phyloP scores from a whole-genome alignment of 2,888 invertebrate species.

The Cylindroiulus punctatus region DNA sequence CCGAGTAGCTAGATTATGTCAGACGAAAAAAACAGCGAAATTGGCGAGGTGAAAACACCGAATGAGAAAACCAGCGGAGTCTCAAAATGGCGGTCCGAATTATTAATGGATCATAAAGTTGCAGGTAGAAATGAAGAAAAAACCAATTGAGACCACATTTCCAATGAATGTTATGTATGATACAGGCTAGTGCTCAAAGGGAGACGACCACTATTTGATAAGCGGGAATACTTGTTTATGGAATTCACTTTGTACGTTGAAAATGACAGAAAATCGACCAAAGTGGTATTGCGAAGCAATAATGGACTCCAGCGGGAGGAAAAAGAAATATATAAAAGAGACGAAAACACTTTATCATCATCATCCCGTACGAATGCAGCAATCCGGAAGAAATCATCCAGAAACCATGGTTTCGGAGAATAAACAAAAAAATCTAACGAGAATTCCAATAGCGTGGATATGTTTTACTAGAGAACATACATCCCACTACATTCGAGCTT shows the following conservation, averaged over 20 bases:
- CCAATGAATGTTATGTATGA: constrained; percentile 18
- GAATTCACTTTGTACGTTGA: constrained; percentile 10
- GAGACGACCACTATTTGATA: constrained; percentile 2
- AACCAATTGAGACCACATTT: not conserved
- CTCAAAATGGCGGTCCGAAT: not conserved
- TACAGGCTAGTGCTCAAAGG: constrained; percentile 10
- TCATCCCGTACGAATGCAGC: constrained; percentile 18
- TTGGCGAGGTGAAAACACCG: not conserved
- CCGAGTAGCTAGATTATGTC: not conserved
- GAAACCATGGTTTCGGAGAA: constrained; percentile 11
- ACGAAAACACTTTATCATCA: constrained; percentile 18
- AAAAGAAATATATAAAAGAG: constrained; percentile 18
- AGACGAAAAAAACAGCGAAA: not conserved
- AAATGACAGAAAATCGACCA: constrained; percentile 18
- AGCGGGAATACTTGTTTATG: constrained; percentile 11
- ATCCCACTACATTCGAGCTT: constrained; percentile 9
- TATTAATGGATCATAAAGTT: constrained; percentile 9
- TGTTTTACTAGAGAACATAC: not conserved
- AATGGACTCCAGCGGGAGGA: constrained; percentile 18
- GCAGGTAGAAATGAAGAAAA: not conserved
- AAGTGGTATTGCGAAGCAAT: constrained; percentile 10
- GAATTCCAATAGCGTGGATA: constrained; percentile 4
- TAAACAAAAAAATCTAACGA: constrained; percentile 10
- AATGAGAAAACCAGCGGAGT: not conserved
- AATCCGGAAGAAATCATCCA: constrained; percentile 18